Base-by-base conservation (phyloP, 2,797 vertebrate species). In the Synanceia verrucosa region DNA sequence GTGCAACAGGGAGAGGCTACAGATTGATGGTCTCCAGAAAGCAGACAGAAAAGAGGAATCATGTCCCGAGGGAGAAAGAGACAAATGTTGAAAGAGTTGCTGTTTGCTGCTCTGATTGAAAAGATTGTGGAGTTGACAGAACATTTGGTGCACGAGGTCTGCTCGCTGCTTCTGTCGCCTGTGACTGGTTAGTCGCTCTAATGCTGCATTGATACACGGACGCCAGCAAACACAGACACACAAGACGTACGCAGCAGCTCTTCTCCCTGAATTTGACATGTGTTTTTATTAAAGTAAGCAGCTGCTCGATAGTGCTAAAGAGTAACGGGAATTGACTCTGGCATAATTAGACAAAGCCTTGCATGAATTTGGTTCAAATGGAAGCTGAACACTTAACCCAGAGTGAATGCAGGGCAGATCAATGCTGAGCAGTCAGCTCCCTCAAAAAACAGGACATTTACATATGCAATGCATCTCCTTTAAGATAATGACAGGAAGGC, bases 201-300 rank as follows among this genome's bases (percentile, higher is more conserved):
- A 92, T 93, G 91, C 76, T 69, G 95, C 93, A 96, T 96, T 76
- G 94, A 96, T 95, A 79, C 83, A 61, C 2, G 4, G 68, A 64
- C 16, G 0, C 61, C 13, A 37, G 14, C 63, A 39, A 29, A 76
- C 62, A 72, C 60, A 52, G 16, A 69, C 73, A 65, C 68, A 60
- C 53, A 44, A 69, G 47, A 79, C 6, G 63, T 6, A 70, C 73
- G 63, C 78, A 55, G 56, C 79, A 44, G 76, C 79, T 73, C 92
- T 86, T 87, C 92, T 91, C 93, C 91, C 93, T 90, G 86, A 92
- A 91, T 92, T 88, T 89, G 95, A 96, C 95, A 93, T 91, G 89
- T 93, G 93, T 95, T 96, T 97, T 96, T 96, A 97, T 97, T 96
- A 95, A 96, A 95, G 96, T 94, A 94, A 97, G 94, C 96, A 97